Evolutionary conservation across 2,113 vertebrate species (phyloP), one percentile per base, ranked within the genome.

Genomic region (Penelope pileata): DNA sequence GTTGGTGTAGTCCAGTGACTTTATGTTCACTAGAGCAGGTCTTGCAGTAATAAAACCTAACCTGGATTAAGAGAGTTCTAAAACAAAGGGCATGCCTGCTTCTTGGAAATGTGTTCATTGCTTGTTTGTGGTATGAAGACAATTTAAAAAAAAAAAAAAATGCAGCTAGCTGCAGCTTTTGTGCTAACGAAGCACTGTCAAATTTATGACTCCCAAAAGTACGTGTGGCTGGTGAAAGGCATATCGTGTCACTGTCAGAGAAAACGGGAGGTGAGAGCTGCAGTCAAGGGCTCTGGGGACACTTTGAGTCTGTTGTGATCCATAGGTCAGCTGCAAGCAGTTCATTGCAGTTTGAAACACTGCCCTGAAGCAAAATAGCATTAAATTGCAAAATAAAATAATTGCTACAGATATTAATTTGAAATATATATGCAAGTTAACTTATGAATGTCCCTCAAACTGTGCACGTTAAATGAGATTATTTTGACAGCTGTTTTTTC

Each of bases 351-450:
- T 62, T 74, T 60, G 59, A 68, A 73, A 40, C 22, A 21, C 7
- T 17, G 18, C 62, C 42, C 43, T 68, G 48, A 67, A 40, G 40
- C 30, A 63, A 77, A 58, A 56, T 17, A 63, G 17, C 42, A 11
- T 8, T 53, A 27, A 43, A 15, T 38, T 84, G 30, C 26, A 10
- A 73, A 43, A 26, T 54, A 34, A 7, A 23, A 48, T 10, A 5
- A 54, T 3, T 14, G 21, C 22, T 62, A 9, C 1, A 21, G 30
- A 17, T 42, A 30, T 1, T 56, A 32, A 51, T 29, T 40, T 29
- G 58, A 48, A 54, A 76, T 72, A 18, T n/a, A 19, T 0, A 0
- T 22, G 11, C 24, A 51, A 80, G 76, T 80, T 32, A 29, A 0
- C 56, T 90, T 84, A 24, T 53, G 42, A 85, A 78, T 5, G 0